These are phyloP conservation scores for Drosophila biarmipes DNA, from an alignment of 1,140 invertebrate genomes.

Conservation along the genomic window DNA sequence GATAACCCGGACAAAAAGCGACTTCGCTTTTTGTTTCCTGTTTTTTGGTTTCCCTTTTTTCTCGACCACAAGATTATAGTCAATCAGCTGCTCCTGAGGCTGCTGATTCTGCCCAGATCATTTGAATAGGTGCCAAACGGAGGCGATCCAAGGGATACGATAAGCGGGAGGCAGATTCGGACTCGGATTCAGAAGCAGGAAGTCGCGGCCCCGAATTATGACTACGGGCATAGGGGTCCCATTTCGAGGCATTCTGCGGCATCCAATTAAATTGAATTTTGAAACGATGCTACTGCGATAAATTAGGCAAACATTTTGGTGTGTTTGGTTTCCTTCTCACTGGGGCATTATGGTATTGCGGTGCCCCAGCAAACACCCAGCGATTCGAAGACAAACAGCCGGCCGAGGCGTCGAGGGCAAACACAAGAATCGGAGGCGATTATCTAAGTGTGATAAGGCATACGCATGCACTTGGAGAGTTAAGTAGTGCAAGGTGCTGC, in stretches of 20 bases:
- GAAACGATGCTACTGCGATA: constrained; percentile 79
- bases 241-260: constrained; percentile 37
- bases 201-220: constrained; percentile 69
- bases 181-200: constrained; percentile 36
- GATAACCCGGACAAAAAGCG: constrained; percentile 57
- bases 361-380: constrained; percentile 31
- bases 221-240: constrained; percentile 59
- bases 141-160: constrained; percentile 58
- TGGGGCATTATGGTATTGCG: constrained; percentile 32
- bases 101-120: constrained; percentile 42
- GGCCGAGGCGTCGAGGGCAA: constrained; percentile 56
- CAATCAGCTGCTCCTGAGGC: constrained; percentile 61
- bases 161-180: constrained; percentile 33
- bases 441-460: constrained; percentile 72
- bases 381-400: constrained; percentile 48
- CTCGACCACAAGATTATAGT: constrained; percentile 24
- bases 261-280: constrained; percentile 82
- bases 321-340: constrained; percentile 38
- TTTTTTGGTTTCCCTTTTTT: background rate
- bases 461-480: constrained; percentile 31
- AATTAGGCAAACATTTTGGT: constrained; percentile 76
- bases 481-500: background rate
- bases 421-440: constrained; percentile 65
- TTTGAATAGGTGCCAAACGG: constrained; percentile 78
- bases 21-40: constrained; percentile 49